phyloP scores from a whole-genome alignment of 2,888 invertebrate species.

The Arctia plantaginis region DNA sequence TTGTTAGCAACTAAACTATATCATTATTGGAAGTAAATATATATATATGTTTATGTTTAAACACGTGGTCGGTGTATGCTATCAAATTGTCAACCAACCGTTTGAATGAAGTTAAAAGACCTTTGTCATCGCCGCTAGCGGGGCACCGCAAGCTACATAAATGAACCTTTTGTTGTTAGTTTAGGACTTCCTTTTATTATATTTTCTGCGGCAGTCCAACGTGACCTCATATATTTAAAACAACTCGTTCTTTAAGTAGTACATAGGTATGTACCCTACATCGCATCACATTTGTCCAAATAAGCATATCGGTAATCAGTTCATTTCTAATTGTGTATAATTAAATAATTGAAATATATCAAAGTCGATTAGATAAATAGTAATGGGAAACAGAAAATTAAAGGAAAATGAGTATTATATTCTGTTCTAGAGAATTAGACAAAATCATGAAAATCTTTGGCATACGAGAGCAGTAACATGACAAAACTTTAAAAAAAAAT shows the following conservation, averaged over 20 bases:
- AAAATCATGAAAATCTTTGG: too few species aligned
- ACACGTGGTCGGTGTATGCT: conserved; percentile 16
- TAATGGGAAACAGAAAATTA: too few species aligned
- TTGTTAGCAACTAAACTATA: not conserved
- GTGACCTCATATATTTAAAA: not conserved
- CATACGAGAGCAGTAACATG: too few species aligned
- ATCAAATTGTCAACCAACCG: conserved; percentile 29
- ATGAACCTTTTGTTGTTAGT: conserved; percentile 33
- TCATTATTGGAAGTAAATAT: not conserved
- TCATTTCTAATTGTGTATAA: not conserved
- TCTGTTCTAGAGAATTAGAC: too few species aligned
- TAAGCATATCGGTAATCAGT: not conserved
- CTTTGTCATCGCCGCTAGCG: conserved; percentile 21
- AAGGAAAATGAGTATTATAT: too few species aligned
- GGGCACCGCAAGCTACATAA: conserved; percentile 34
- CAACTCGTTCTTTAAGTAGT: not conserved
- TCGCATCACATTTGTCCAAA: not conserved
- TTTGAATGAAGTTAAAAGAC: conserved; percentile 15
- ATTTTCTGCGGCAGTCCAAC: conserved; percentile 33
- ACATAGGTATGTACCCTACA: not conserved
- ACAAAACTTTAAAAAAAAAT: too few species aligned
- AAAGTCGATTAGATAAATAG: too few species aligned
- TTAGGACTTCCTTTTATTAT: conserved; percentile 44
- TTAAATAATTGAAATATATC: not conserved
- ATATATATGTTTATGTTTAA: not conserved